Base-by-base conservation (phyloP, 2,888 invertebrate genomes). In the Polylopha cassiicola region DNA sequence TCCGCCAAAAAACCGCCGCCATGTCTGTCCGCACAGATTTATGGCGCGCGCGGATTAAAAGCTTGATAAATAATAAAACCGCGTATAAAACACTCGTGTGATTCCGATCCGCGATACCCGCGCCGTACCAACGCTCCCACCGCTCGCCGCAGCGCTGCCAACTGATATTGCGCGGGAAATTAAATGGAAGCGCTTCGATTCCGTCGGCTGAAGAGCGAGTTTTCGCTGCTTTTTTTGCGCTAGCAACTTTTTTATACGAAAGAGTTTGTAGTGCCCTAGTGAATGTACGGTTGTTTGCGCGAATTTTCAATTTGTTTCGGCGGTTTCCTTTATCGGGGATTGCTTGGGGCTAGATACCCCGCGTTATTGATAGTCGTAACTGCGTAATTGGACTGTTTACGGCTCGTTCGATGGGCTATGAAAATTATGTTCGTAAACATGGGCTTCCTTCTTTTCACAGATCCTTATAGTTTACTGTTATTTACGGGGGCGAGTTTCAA, bases 1-100 rank as follows among this genome's bases (percentile, higher is more conserved):
- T 81, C 73, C 72, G 76, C 73, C 68, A 75, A 81, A 73, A 65
- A 68, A 73, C 58, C 58, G 67, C 65, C 68, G 71, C 76, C 70
- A 73, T 73, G 71, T 76, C 67, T 68, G 72, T 73, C 70, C 61
- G 58, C 66, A 62, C 62, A 73, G 77, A 84, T 84, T 84, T 84
- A 82, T 81, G 55, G 71, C 69, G 59, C 53, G 50, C 53, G 55
- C 55, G 81, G 82, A 80, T 84, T 81, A 69, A 62, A 61, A 55
- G 62, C 61, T 61, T 58, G 58, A 63, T 65, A 61, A 65, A 63
- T 61, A 82, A 74, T 74, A 74, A 73, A 74, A 71, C 65, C 36
- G 34, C 41, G 41, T 41, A 41, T 41, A 41, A 38, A 38, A 33
- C 44, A 38, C 26, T 16, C 36, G 8, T 43, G 31, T 43, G 43